These are phyloP conservation scores for Acanthaster planci DNA, from an alignment of 35 echinoderm and acorn worm genomes.

Conservation along the genomic window DNA sequence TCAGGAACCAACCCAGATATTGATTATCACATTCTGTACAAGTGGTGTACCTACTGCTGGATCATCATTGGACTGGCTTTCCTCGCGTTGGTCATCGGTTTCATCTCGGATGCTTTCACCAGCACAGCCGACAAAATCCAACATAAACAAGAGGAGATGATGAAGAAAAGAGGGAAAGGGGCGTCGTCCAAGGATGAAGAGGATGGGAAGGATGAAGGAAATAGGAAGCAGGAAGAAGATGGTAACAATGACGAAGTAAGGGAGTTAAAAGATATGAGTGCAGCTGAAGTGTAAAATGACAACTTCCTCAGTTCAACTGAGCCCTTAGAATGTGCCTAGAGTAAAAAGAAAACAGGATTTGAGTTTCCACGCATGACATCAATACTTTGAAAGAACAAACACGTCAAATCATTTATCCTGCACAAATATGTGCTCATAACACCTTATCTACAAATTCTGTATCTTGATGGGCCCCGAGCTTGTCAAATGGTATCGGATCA, in stretches of 20 bases:
- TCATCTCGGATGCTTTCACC: slow-evolving; percentile 66
- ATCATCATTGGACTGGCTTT: slow-evolving; percentile 77
- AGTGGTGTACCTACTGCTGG: slow-evolving; percentile 64
- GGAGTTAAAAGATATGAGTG: slow-evolving; percentile 2
- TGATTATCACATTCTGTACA: slow-evolving; percentile 57
- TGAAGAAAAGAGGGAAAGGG: slow-evolving; percentile 17
- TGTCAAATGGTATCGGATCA: too few relatives aligned
- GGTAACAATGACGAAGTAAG: slow-evolving; percentile 3
- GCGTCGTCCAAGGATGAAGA: not conserved
- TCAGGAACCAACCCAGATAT: slow-evolving; percentile 59
- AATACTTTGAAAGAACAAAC: too few relatives aligned
- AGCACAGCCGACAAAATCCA: slow-evolving; percentile 45
- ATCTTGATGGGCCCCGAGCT: too few relatives aligned
- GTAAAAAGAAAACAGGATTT: too few relatives aligned
- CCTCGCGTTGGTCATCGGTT: slow-evolving; percentile 68
- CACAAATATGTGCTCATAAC: too few relatives aligned
- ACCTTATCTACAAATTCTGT: too few relatives aligned
- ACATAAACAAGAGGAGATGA: slow-evolving; percentile 40
- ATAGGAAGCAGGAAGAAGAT: not conserved
- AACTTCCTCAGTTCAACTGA: too few relatives aligned
- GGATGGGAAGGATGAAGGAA: not conserved
- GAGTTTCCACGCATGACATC: too few relatives aligned
- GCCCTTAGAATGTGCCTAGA: too few relatives aligned
- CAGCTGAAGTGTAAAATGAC: not conserved
- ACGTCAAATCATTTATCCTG: too few relatives aligned